These are phyloP conservation scores for Acanthiza pusilla DNA, from an alignment of 2,797 vertebrate genomes.

Conservation along the genomic window DNA sequence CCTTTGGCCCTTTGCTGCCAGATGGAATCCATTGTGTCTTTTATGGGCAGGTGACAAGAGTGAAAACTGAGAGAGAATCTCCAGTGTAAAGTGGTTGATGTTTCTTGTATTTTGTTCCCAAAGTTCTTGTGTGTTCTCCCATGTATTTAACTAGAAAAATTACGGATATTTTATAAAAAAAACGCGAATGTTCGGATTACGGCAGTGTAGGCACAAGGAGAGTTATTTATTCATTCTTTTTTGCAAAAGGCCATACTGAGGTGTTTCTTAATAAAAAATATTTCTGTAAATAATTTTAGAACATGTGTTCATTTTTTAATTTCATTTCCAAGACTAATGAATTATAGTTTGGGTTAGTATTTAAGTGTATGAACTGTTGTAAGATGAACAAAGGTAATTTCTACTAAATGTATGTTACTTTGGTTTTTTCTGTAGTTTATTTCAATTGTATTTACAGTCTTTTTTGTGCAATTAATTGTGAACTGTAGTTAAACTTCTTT, in stretches of 20 bases:
- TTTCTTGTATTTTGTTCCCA: not conserved
- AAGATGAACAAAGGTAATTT: not conserved
- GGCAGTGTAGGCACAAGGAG: not conserved
- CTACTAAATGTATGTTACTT: not conserved
- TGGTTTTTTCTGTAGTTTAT: not conserved
- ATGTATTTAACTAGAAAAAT: not conserved
- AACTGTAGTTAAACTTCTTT: not conserved
- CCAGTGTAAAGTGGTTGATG: not conserved
- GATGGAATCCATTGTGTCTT: not conserved
- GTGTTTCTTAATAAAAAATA: not conserved
- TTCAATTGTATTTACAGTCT: not conserved
- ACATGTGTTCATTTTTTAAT: not conserved
- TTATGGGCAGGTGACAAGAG: not conserved
- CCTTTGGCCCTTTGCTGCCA: not conserved
- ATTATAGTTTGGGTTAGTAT: not conserved
- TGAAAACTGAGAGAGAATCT: not conserved
- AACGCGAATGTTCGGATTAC: rapidly evolving
- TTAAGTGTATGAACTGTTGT: not conserved
- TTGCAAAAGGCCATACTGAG: not conserved
- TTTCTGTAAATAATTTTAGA: not conserved
- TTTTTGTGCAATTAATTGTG: not conserved
- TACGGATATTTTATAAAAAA: rapidly evolving
- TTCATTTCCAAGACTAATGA: not conserved
- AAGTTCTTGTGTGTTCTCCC: not conserved
- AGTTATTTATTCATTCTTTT: not conserved